Conservation (phyloP, 2,888 invertebrate species). For the Mylabris sibirica region DNA sequence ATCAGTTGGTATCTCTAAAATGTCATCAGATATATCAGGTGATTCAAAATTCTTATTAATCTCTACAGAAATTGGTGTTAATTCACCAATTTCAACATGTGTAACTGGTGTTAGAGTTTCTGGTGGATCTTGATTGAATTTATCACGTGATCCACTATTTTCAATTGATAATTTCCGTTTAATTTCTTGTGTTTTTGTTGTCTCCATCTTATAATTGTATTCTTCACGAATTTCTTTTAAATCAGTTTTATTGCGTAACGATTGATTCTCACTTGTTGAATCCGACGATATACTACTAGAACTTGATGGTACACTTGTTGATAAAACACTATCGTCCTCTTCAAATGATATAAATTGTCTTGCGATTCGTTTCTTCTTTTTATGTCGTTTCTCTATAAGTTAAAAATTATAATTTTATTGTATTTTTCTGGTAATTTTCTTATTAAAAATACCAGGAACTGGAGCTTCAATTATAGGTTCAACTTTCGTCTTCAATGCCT, state of each 20-base stretch:
- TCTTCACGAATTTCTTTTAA: constrained; percentile 41
- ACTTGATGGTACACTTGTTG: constrained; percentile 55
- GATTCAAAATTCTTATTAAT: constrained; percentile 49
- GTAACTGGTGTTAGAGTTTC: constrained; percentile 62
- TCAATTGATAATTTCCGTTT: constrained; percentile 53
- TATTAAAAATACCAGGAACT: constrained; percentile 62
- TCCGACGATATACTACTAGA: constrained; percentile 54
- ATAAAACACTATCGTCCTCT: constrained; percentile 64
- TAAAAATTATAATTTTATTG: constrained; percentile 23
- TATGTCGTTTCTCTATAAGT: constrained; percentile 51
- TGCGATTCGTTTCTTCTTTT: constrained; percentile 65
- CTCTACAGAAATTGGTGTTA: constrained; percentile 62
- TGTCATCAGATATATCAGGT: constrained; percentile 52
- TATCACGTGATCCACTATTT: constrained; percentile 55
- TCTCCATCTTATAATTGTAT: constrained; percentile 33
- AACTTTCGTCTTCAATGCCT: constrained; percentile 59
- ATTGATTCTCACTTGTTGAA: constrained; percentile 41
- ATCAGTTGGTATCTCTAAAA: constrained; percentile 56
- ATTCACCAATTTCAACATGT: constrained; percentile 61
- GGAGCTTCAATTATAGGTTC: constrained; percentile 77
- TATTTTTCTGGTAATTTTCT: background rate
- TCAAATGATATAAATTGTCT: constrained; percentile 76
- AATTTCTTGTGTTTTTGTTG: constrained; percentile 10
- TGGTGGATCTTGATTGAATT: constrained; percentile 44
- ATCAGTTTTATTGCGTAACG: constrained; percentile 25